Base-by-base conservation (phyloP, 2,888 invertebrate genomes). In the Merodon equestris region DNA sequence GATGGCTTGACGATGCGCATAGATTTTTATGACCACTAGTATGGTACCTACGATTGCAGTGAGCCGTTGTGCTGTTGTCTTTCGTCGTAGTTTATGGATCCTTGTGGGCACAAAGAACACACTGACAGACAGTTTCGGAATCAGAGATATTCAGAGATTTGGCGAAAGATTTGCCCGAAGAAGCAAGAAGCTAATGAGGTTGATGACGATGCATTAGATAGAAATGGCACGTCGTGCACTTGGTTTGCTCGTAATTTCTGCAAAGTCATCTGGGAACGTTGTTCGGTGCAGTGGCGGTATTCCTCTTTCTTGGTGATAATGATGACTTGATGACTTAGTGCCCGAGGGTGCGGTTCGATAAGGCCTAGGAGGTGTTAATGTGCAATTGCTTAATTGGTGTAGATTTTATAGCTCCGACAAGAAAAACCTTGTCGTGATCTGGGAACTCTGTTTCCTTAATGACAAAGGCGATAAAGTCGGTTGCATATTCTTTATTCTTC, bases 141-240 rank as follows among this genome's bases (percentile, higher is more conserved):
- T 56, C 53, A 58, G 36, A 58, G 53, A 27, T 27, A 66, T 48
- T 60, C 47, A 34, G 51, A 27, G 27, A 57, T 53, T 70, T 27
- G 53, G 27, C 27, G 2, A 27, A 7, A 27, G 27, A 27, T 27
- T 27, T 27, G 64, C 40, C 27, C 27, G 27, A 13, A 13, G 13
- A 56, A 47, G 60, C 48, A 72, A 73, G 68, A 70, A 79, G 54
- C 68, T 79, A 79, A 79, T 79, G 79, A 79, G 79, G 53, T 70
- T 74, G 79, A 79, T 79, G 79, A 79, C 74, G 79, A 74, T 68
- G 79, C 79, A 79, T 79, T 79, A 79, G 71, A 70, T 74, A 42
- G 60, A 64, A 74, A 79, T 66, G 68, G 79, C 60, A 73, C 64
- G 40, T 74, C 50, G 77, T 77, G 73, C 77, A 63, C 57, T 72